Evolutionary conservation across 2,888 invertebrate species (phyloP).

Genomic region (Phlogophora meticulosa): DNA sequence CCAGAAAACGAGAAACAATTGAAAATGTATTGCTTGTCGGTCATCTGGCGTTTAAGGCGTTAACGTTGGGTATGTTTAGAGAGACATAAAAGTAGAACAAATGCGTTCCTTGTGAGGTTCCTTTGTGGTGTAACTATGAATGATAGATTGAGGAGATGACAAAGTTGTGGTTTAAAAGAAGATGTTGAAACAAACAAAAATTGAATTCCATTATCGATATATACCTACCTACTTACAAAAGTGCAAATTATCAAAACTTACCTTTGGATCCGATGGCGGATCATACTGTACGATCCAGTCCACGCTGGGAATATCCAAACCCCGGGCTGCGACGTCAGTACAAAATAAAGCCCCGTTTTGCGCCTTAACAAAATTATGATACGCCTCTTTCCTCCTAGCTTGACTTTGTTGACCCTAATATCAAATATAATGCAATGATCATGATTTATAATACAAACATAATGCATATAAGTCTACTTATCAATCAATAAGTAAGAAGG

Average conservation of each 20-base stretch:
- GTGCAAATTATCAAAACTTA: slow-evolving; percentile 79
- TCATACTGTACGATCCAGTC: slow-evolving; percentile 99
- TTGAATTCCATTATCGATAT: background rate
- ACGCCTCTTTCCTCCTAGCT: slow-evolving; percentile 97
- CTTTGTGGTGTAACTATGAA: too few species aligned
- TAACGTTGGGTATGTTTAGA: too few species aligned
- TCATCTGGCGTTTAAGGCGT: too few species aligned
- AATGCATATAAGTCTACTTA: background rate
- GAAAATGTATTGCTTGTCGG: too few species aligned
- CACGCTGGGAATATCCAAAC: slow-evolving; percentile 98
- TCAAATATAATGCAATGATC: slow-evolving; percentile 78
- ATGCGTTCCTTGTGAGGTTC: too few species aligned
- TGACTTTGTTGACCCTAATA: slow-evolving; percentile 98
- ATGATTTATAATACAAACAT: slow-evolving; percentile 92
- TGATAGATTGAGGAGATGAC: too few species aligned
- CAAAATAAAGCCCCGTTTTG: slow-evolving; percentile 97
- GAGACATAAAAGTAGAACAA: too few species aligned
- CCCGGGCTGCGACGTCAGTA: slow-evolving; percentile 99
- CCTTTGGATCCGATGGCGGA: slow-evolving; percentile 99
- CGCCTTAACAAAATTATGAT: slow-evolving; percentile 98
- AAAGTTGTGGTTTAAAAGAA: too few species aligned
- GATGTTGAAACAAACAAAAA: too few species aligned
- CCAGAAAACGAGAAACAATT: too few species aligned
- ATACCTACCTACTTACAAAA: background rate
- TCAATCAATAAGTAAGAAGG: too few species aligned